These are phyloP conservation scores for Chalcis sispes DNA, from an alignment of 2,888 invertebrate genomes.

Conservation along the genomic window DNA sequence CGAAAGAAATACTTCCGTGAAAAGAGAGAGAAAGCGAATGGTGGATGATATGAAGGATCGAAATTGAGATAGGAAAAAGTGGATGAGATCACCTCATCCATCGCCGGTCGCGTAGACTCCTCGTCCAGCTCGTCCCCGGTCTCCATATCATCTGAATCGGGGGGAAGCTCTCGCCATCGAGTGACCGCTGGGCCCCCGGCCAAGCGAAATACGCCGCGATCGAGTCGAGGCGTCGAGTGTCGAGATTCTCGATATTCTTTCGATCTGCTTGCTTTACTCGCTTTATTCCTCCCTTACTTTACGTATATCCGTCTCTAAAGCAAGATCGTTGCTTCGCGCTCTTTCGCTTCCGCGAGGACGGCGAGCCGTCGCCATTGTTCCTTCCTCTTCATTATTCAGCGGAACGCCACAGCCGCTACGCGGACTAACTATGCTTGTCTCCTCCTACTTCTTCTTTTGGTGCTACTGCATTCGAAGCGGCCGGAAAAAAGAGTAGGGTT, in stretches of 20 bases:
- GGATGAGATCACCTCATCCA: slow-evolving; percentile 61
- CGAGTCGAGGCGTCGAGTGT: background rate
- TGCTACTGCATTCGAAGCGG: no score
- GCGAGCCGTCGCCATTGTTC: slow-evolving; percentile 25
- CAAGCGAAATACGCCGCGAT: no score
- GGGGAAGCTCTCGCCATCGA: slow-evolving; percentile 37
- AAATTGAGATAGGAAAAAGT: background rate
- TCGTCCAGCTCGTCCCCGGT: slow-evolving; percentile 73
- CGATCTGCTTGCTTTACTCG: background rate
- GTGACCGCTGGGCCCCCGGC: slow-evolving; percentile 7
- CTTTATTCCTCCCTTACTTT: background rate
- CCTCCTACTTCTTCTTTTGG: no score
- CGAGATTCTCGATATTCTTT: background rate
- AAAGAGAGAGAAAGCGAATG: no score
- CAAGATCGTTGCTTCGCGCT: background rate
- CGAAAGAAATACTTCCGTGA: no score
- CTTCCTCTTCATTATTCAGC: slow-evolving; percentile 42
- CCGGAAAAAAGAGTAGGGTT: no score
- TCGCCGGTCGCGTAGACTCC: slow-evolving; percentile 69
- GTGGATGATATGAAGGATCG: background rate
- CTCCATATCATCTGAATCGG: slow-evolving; percentile 72
- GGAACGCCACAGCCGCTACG: no score
- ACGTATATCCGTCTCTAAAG: slow-evolving; percentile 6
- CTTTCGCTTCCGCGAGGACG: background rate
- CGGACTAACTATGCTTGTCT: no score